Evolutionary conservation across 2,113 vertebrate species (phyloP), one percentile per base, ranked within the genome.

Genomic region (Phylloscopus whistleri): DNA sequence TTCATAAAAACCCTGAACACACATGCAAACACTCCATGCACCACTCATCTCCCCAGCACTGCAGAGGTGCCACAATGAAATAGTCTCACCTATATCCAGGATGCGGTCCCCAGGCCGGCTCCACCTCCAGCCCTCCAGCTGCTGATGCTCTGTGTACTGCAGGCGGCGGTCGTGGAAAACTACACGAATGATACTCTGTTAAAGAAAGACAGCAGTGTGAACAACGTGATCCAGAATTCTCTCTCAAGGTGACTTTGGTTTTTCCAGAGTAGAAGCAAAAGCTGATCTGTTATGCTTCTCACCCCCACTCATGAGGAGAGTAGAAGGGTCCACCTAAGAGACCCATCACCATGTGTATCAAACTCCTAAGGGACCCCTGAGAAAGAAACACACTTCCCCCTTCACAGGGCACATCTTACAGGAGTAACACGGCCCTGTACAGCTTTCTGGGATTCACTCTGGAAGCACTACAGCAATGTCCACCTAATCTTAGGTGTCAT

Each of bases 41-140:
- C 30, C 58, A 35, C 24, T 53, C 75, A n/a, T 30, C 9, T 59
- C 44, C 39, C 46, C 75, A 82, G 11, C 13, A 10, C 35, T 51
- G 28, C 74, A 48, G 22, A 59, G 52, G 39, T 80, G 84, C 20
- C 62, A 49, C 21, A 84, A 70, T 56, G 66, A 87, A 93, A 84
- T 46, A 84, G 51, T 69, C 98, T 98, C 97, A 99, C 99, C 99
- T 53, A 99, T 97, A 83, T 99, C 99, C 56, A 99, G 97, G 94
- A 99, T 99, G 17, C 99, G 98, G 92, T 99, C 99, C 64, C 99
- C 99, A 1, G 99, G 99, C n/a, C 99, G 95, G 95, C 98, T 99
- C 99, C 99, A 99, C 83, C 98, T 98, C 99, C 99, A 99, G 68
- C 99, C 98, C 93, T 99, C 99, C 16, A 99, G 97, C 98, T 99